phyloP scores from a whole-genome alignment of 2,888 invertebrate genomes.

The Leucania comma region DNA sequence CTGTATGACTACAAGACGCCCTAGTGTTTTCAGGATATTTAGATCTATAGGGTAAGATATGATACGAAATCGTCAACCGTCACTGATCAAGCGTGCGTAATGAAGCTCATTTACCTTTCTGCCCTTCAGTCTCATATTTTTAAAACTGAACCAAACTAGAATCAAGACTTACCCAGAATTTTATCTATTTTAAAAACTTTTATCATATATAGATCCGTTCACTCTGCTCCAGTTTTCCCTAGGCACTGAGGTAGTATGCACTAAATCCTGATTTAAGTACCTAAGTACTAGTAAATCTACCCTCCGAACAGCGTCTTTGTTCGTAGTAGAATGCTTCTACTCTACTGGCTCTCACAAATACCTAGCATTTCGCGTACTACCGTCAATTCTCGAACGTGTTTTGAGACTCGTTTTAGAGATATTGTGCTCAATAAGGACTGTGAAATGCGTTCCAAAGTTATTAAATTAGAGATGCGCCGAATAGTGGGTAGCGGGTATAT shows the following conservation, averaged over 20 bases:
- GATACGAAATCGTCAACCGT: not conserved
- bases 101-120: too few species aligned
- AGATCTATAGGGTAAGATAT: not conserved
- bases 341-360: constrained; percentile 35
- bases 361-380: constrained; percentile 31
- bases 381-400: constrained; percentile 49
- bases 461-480: too few species aligned
- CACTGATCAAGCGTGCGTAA: not conserved
- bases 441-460: constrained; percentile 11
- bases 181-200: constrained; percentile 41
- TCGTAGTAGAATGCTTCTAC: constrained; percentile 18
- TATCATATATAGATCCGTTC: constrained; percentile 44
- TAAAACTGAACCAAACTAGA: too few species aligned
- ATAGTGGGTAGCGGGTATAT: too few species aligned
- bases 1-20: too few species aligned
- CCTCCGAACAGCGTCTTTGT: constrained; percentile 53
- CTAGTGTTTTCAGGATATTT: not conserved
- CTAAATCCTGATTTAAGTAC: constrained; percentile 63
- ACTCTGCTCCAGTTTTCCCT: constrained; percentile 30
- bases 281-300: constrained; percentile 59
- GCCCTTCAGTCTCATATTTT: not conserved
- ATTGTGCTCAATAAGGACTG: constrained; percentile 10
- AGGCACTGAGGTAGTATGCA: constrained; percentile 44
- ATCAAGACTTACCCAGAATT: not conserved
- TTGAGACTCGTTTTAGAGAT: constrained; percentile 18